Evolutionary conservation across 2,888 invertebrate species (phyloP).

Genomic region (Leptopilina myrica): DNA sequence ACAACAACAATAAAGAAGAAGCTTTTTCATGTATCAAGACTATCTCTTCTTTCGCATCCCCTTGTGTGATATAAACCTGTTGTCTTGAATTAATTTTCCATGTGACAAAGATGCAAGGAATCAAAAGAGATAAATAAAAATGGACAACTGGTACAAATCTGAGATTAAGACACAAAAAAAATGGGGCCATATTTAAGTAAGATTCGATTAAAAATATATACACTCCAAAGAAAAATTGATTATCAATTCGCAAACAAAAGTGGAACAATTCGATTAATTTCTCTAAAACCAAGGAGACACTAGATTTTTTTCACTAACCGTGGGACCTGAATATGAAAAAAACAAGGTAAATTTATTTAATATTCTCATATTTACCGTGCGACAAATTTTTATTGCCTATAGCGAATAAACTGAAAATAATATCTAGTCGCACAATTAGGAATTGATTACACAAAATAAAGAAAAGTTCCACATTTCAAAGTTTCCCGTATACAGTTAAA

Average conservation of each 20-base stretch:
- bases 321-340: constrained; percentile 32
- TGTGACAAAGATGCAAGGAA: constrained; percentile 18
- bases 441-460: constrained; percentile 12
- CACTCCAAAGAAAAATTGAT: constrained; percentile 27
- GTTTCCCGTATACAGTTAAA: constrained; percentile 13
- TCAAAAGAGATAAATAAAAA: background rate
- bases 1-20: background rate
- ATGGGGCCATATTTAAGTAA: constrained; percentile 9
- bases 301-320: constrained; percentile 15
- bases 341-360: constrained; percentile 21
- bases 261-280: constrained; percentile 24
- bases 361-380: constrained; percentile 20
- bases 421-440: constrained; percentile 4
- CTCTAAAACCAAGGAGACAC: background rate
- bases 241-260: constrained; percentile 20
- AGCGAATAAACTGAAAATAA: background rate
- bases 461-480: constrained; percentile 4
- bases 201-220: background rate
- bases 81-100: constrained; percentile 11
- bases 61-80: constrained; percentile 14
- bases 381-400: background rate
- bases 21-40: constrained; percentile 8
- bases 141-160: background rate
- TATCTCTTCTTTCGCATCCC: constrained; percentile 11
- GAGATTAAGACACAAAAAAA: background rate